A percentile compares a stretch with the other conserved stretches of the same genome.
Evolutionary conservation across 1,140 invertebrate species (phyloP).

Genomic region (Atta colombica): DNA sequence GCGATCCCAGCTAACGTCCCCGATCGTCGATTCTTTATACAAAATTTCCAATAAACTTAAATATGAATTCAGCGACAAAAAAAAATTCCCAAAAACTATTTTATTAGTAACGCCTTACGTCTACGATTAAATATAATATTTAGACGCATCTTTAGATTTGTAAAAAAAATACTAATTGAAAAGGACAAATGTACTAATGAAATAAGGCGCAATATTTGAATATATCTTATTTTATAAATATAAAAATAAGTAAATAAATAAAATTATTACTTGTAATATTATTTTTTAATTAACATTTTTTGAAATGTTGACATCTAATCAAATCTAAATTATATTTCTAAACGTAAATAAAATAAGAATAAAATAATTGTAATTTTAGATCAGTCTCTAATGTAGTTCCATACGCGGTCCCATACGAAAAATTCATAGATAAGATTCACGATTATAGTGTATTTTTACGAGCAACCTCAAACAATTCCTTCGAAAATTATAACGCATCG

Average conservation of each 20-base stretch:
- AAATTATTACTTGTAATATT: neutral
- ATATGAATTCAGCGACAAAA: neutral
- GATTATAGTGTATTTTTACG: slow-evolving; percentile 25
- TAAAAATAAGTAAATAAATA: neutral
- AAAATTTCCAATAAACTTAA: slow-evolving; percentile 39
- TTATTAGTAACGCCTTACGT: neutral
- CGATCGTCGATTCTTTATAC: slow-evolving; percentile 30
- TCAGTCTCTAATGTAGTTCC: neutral
- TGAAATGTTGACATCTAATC: neutral
- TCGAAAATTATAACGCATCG: slow-evolving; percentile 68
- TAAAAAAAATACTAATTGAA: neutral
- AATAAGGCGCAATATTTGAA: neutral
- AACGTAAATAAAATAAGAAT: neutral
- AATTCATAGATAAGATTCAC: neutral
- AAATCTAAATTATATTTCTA: neutral
- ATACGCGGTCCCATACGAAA: neutral
- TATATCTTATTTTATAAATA: neutral
- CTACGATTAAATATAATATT: neutral
- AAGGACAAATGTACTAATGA: neutral
- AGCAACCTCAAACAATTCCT: slow-evolving; percentile 64
- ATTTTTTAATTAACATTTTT: neutral
- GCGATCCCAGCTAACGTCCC: slow-evolving; percentile 23
- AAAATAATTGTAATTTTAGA: neutral
- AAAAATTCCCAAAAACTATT: neutral
- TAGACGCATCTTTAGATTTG: neutral